Base-by-base conservation (phyloP, 1,140 invertebrate species). In the Lysiphlebus fabarum region DNA sequence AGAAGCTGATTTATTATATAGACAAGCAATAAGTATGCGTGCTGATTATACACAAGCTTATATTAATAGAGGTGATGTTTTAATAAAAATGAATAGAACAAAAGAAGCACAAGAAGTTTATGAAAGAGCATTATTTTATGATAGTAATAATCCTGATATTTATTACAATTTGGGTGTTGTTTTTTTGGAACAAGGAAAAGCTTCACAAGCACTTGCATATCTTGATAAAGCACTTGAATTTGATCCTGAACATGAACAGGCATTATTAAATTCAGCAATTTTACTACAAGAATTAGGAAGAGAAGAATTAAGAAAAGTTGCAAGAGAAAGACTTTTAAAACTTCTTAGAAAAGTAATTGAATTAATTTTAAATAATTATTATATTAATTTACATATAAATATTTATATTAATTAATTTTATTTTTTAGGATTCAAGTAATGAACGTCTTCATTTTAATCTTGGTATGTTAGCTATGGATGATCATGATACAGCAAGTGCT, bases 11-110 rank as follows among this genome's bases (percentile, higher is more conserved):
- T 84, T 93, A 83, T 77, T 98, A 7, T 96, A 97, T 71, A 81
- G 90, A 47, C 94, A 96, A 70, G 95, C 95, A 0, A 97, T 98
- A 60, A 95, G 92, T 68, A 98, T 98, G 96, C 82, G 95, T 63
- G 89, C 94, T 10, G 96, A 98, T 82, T 98, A 97, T 76, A 95
- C 95, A 0, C 91, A 98, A 75, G 96, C 95, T 6, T 98, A 98
- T 71, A 98, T 98, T 64, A 98, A 98, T 80, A 85, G 95, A 53
- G 95, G 95, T 0, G 95, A 98, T 80, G 92, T 98, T 73, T 84
- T 97, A 45, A 92, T 98, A 70, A 97, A 96, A 81, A 82, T 98
- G 68, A 96, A 96, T 79, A 87, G 93, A 62, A 95, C 93, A 5
- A 90, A 93, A 70, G 95, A 98, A 77, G 96, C 96, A 0, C 90